Evolutionary conservation across 2,888 invertebrate species (phyloP), one percentile per base, ranked within the genome.

Genomic region (Cheilosia urbana): DNA sequence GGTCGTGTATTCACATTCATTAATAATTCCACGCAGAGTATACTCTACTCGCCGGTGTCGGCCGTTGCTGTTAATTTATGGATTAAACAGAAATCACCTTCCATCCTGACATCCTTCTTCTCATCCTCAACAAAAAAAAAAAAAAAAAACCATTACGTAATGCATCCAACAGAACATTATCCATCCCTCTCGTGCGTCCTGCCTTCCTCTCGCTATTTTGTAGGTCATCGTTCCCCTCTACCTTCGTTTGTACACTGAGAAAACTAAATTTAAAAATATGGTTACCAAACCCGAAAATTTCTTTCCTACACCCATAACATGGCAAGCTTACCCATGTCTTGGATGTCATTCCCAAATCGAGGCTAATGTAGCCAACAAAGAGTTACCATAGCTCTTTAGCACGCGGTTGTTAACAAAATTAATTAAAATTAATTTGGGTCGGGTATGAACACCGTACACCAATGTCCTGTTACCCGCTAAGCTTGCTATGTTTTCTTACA

Each of bases 61-160:
- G 80, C 49, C 65, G 71, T 66, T 85, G 76, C 55, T 71, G 69
- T 81, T 80, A 72, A 72, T 71, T 85, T 85, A 81, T 77, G 66
- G 66, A 80, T 76, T 81, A 68, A 81, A 72, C 76, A 76, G 75
- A 71, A 84, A 71, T 80, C 84, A 84, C 80, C 80, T 84, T 84
- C 24, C 37, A 51, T 47, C 53, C 71, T 57, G 30, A 63, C 62
- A 68, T 78, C 45, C 55, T 63, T 65, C 40, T 57, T 75, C 58
- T 51, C 17, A 13, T 34, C 40, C 42, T 42, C 15, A 5, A 45
- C 0, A 55, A 51, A 7, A 13, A 17, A 34, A 15, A 40, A 57
- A 55, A 45, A 51, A 57, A 1, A 63, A 11, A 15, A 34, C 4
- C 47, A 57, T 57, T 75, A 58, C 53, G 65, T 65, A 69, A 63